Base-by-base conservation (phyloP, 2,797 vertebrate genomes). In the Poeciliopsis turneri region DNA sequence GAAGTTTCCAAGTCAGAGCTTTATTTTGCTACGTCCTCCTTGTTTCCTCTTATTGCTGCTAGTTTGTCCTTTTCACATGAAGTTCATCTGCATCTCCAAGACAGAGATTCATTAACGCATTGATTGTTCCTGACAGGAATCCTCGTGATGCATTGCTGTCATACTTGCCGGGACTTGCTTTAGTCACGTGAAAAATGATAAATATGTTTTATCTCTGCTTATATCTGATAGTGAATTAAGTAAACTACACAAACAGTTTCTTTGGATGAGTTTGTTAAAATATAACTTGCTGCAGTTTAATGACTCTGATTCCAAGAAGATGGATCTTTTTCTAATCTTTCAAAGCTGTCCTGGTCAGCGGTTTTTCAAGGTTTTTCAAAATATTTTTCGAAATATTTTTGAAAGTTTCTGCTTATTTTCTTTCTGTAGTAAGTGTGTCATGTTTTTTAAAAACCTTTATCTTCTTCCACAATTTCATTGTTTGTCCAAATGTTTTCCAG, bases 121-220 rank as follows among this genome's bases (percentile, higher is more conserved):
- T 20, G 28, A 64, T 75, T 85, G 81, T 82, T 68, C 59, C 4
- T 25, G 46, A 59, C 20, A 43, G 51, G 46, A 11, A 30, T 16
- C 39, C 25, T 53, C 45, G 78, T 46, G 53, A 80, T 75, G 28
- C 28, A 1, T 18, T 61, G 59, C 5, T 33, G 5, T 61, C 33
- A 36, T 18, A 9, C 59, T 64, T 64, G 59, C 59, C 1, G 3
- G 7, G 15, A 33, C 59, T 61, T 64, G 59, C 15, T 36, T 64
- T 18, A 16, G 33, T 66, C 61, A 23, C 33, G 0, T 20, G 61
- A 39, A 9, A 20, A 66, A 66, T 66, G 3, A 23, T 30, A 33
- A 61, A 33, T 20, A 33, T 36, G 33, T 64, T 64, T 36, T 64
- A 64, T 36, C 30, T 9, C 13, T 0, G 4, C 55, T 30, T 1